Evolutionary conservation across 2,113 vertebrate species (phyloP).

Genomic region (Prunella himalayana): DNA sequence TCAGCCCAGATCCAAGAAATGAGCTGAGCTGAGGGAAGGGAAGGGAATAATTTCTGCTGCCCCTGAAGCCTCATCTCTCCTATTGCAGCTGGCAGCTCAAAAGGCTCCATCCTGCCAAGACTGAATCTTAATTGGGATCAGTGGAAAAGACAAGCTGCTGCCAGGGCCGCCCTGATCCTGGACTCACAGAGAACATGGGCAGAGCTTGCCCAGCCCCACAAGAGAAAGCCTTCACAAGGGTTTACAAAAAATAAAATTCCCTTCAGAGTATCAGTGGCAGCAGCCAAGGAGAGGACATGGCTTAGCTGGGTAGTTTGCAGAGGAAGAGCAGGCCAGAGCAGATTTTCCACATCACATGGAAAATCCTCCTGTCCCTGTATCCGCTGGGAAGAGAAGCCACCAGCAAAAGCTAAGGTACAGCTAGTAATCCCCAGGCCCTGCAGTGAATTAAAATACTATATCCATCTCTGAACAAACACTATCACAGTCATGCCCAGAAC

Average conservation of each 20-base stretch:
- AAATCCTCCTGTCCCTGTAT: background rate
- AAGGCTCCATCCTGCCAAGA: slow-evolving; percentile 44
- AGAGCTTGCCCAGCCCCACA: background rate
- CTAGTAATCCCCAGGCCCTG: background rate
- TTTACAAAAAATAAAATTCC: background rate
- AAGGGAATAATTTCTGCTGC: slow-evolving; percentile 41
- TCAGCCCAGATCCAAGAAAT: slow-evolving; percentile 17
- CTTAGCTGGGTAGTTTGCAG: background rate
- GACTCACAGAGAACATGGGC: background rate
- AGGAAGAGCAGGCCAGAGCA: background rate
- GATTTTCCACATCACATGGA: background rate
- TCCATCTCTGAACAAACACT: background rate
- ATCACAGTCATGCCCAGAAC: background rate
- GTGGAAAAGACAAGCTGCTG: slow-evolving; percentile 59
- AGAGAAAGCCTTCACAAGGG: background rate
- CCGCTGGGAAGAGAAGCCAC: background rate
- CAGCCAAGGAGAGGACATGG: background rate
- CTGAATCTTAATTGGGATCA: slow-evolving; percentile 30
- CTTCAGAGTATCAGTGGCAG: background rate
- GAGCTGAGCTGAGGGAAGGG: slow-evolving; percentile 1
- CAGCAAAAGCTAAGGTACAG: background rate
- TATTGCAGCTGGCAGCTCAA: slow-evolving; percentile 39
- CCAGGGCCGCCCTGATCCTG: slow-evolving; percentile 9
- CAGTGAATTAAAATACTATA: background rate
- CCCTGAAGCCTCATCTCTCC: slow-evolving; percentile 42